Evolutionary conservation across 2,797 vertebrate species (phyloP), one percentile per base, ranked within the genome.

Genomic region (Pangasius krempfi): DNA sequence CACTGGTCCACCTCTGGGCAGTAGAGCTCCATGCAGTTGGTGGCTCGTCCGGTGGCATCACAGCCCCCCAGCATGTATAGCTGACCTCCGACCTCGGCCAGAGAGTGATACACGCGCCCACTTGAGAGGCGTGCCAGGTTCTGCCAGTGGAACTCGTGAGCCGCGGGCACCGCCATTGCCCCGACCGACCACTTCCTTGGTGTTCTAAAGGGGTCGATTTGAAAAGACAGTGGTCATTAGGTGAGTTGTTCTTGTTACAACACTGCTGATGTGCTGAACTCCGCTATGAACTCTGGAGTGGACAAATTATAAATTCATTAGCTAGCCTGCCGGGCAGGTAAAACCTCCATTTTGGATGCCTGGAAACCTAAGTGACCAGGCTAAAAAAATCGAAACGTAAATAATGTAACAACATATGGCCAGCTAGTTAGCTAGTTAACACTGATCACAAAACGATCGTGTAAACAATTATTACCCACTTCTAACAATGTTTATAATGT

Each of bases 141-240:
- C 92, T 98, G 98, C 98, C 98, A 99, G 89, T 97, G 97, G 93
- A 99, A 99, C 90, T 97, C 97, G 5, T 97, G 97, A 94, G 96
- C 94, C 62, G 92, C 95, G 27, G 98, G 96, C 54, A 97, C 92
- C 3, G 97, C 96, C 98, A 99, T 99, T 88, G 56, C 90, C 85
- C 79, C 18, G 52, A 68, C 27, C 79, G 22, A 30, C 64, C 72
- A 12, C 13, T 58, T 76, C 64, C 47, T 54, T 54, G 27, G 47
- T 22, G 83, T 85, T 54, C 85, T 86, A 30, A 62, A 30, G 14
- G 70, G 10, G 30, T 40, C 5, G 52, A 56, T 22, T 54, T 60
- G 40, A 64, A 64, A 47, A 30, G 2, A 22, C 14, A n/a, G 8
- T 58, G 14, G 22, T 37, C 14, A 44, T 58, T 86, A 40, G 8